Base-by-base conservation (phyloP, 2,888 invertebrate species). In the Tachystola acroxantha region DNA sequence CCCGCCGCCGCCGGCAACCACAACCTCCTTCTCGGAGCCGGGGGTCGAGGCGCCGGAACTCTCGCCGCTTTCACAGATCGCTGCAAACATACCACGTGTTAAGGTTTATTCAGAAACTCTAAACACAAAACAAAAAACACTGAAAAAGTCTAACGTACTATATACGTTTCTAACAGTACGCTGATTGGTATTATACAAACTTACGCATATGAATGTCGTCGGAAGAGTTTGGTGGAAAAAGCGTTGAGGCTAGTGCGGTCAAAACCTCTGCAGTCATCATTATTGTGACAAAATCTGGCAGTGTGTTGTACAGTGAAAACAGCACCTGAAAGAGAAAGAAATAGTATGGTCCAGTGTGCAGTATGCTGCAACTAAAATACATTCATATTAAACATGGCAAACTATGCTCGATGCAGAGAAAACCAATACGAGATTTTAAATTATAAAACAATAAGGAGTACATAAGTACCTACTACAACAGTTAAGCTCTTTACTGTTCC, bases 291-390 rank as follows among this genome's bases (percentile, higher is more conserved):
- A 98, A 96, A 74, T 98, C 97, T 0, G 95, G 92, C 51, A 97
- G 91, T 67, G 98, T 97, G 74, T 98, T 97, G 81, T 99, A 99
- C 10, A 99, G 88, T 64, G 97, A 98, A 66, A 97, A 96, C 25
- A 99, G 81, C 53, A 99, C 95, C 90, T 95, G 88, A 10, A 76
- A 71, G n/a, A 31, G 2, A 42, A 44, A 25, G 6, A 24, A 7
- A 24, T 24, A 9, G 9, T n/a, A 9, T 24, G n/a, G n/a, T n/a
- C n/a, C n/a, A n/a, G n/a, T n/a, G n/a, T n/a, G n/a, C n/a, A n/a
- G n/a, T n/a, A n/a, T n/a, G n/a, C n/a, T n/a, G n/a, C n/a, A n/a
- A n/a, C n/a, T n/a, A n/a, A n/a, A n/a, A n/a, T n/a, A n/a, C n/a
- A n/a, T n/a, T n/a, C n/a, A n/a, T n/a, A n/a, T n/a, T n/a, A n/a